Evolutionary conservation across 2,113 vertebrate species (phyloP), one percentile per base, ranked within the genome.

Genomic region (Tangachromis dhanisi): DNA sequence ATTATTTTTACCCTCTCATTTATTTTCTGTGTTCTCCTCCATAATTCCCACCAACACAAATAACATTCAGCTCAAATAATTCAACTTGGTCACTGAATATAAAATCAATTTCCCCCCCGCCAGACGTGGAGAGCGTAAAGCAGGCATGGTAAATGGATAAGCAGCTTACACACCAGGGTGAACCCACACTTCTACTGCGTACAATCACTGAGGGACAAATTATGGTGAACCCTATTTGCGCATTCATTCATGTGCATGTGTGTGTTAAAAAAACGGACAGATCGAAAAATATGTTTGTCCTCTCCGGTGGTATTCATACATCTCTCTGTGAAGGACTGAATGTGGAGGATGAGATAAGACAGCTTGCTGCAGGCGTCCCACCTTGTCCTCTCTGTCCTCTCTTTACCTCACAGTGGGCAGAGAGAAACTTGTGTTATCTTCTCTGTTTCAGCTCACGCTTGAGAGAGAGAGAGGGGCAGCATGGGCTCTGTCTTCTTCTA

Each of bases 131-230:
- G 84, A 81, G 89, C 38, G 68, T 84, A 89, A 91, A 89, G 91
- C 87, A 85, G 89, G 90, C 93, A 86, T 92, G 79, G 57, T 90
- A 94, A 94, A 93, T 88, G 89, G 92, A 94, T 95, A 94, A 95
- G 92, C 92, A 88, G 95, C 93, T 93, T 95, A 93, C 89, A 89
- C 78, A 13, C 76, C 78, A 87, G 90, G 89, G 80, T 91, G 91
- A 93, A 90, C 51, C 81, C 87, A 66, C 17, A 19, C 86, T 91
- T 88, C 84, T 38, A 66, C 16, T 33, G 84, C 51, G 31, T 49
- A 86, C 86, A 89, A 88, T 86, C 87, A 84, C 49, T 1, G n/a
- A 66, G 86, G 68, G 79, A 90, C 83, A 92, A 90, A 93, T 92
- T 90, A 90, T 12, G 47, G 85, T 66, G 85, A 90, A 87, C 76